Conservation (phyloP, 2,888 invertebrate genomes). For the Cataglyphis livida region DNA sequence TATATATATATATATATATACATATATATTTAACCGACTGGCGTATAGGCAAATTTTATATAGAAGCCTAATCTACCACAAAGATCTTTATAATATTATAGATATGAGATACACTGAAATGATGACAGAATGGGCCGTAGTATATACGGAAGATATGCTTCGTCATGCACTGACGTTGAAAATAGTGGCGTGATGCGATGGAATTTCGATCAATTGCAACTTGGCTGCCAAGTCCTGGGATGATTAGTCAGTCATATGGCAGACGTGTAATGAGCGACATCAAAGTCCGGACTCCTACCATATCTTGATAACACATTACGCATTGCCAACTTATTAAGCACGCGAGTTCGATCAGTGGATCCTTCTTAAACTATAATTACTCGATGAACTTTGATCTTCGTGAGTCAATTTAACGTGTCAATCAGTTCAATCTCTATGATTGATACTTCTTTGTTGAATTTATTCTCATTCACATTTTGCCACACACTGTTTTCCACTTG, state of each 20-base stretch:
- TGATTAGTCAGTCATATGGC: slow-evolving; percentile 47
- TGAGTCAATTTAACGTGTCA: background rate
- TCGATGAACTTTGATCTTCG: slow-evolving; percentile 48
- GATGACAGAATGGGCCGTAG: background rate
- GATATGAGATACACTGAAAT: no score
- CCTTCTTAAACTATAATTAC: slow-evolving; percentile 2
- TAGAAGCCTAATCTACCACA: no score
- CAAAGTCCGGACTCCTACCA: slow-evolving; percentile 12
- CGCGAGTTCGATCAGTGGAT: slow-evolving; percentile 33
- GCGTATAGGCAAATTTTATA: no score
- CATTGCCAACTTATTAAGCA: slow-evolving; percentile 4
- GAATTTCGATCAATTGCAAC: slow-evolving; percentile 78
- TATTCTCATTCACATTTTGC: background rate
- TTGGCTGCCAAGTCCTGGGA: slow-evolving; percentile 73
- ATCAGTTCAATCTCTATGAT: background rate
- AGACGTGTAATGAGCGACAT: slow-evolving; percentile 24
- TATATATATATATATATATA: no score
- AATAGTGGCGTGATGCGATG: slow-evolving; percentile 77
- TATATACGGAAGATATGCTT: slow-evolving; percentile 10
- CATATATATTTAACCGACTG: no score
- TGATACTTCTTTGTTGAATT: background rate
- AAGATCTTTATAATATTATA: no score
- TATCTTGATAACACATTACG: slow-evolving; percentile 46
- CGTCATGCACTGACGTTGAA: slow-evolving; percentile 67
- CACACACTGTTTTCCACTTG: background rate